These are phyloP conservation scores for Ennomos erosarius DNA, from an alignment of 2,888 invertebrate genomes.

Conservation along the genomic window DNA sequence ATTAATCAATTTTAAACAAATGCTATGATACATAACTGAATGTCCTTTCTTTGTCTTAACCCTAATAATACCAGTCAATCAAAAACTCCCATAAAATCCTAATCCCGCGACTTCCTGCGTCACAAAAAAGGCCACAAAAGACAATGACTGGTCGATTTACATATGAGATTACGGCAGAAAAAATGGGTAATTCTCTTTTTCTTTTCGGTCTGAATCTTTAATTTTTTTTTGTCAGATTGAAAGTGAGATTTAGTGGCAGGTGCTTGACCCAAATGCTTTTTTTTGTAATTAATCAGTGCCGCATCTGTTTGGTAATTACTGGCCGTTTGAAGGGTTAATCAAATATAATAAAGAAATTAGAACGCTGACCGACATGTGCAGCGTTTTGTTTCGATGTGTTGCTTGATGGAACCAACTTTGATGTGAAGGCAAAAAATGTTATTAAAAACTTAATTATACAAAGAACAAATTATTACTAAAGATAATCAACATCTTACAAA, in stretches of 20 bases:
- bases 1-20: slow-evolving; percentile 13
- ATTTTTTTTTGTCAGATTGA: slow-evolving; percentile 61
- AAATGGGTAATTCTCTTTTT: slow-evolving; percentile 46
- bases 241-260: slow-evolving; percentile 78
- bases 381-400: slow-evolving; percentile 24
- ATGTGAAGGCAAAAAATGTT: slow-evolving; percentile 6
- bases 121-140: slow-evolving; percentile 60
- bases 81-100: slow-evolving; percentile 55
- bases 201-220: slow-evolving; percentile 27
- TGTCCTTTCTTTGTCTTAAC: slow-evolving; percentile 41
- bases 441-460: slow-evolving; percentile 6
- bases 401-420: slow-evolving; percentile 15
- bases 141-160: slow-evolving; percentile 81
- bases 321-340: slow-evolving; percentile 79
- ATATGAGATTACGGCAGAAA: slow-evolving; percentile 71
- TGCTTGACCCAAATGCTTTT: slow-evolving; percentile 70
- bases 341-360: slow-evolving; percentile 84
- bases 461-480: background rate
- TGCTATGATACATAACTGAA: slow-evolving; percentile 13
- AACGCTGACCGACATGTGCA: slow-evolving; percentile 68
- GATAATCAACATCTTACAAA: too few species aligned
- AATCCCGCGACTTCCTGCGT: slow-evolving; percentile 69
- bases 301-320: slow-evolving; percentile 81
- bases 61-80: slow-evolving; percentile 40
- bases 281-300: slow-evolving; percentile 79